Evolutionary conservation across 2,888 invertebrate genomes (phyloP).

Genomic region (Pinctada fucata): DNA sequence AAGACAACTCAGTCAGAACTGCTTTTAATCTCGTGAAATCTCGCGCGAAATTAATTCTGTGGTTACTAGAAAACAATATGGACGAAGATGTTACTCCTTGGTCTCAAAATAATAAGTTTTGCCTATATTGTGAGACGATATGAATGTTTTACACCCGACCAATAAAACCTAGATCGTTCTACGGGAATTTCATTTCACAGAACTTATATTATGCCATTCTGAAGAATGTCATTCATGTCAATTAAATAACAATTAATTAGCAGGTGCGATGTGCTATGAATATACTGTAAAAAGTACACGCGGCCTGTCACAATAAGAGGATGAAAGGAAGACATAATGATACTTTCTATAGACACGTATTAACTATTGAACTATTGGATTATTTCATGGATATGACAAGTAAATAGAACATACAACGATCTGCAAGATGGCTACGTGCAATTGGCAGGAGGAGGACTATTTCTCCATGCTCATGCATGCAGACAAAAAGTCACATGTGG

Average conservation of each 20-base stretch:
- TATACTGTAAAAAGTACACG: not conserved
- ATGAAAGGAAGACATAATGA: not conserved
- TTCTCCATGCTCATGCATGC: conserved; percentile 66
- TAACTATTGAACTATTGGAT: too few relatives aligned
- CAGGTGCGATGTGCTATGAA: too few relatives aligned
- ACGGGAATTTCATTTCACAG: not conserved
- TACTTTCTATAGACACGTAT: not conserved
- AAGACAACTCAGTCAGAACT: too few relatives aligned
- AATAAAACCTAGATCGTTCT: not conserved
- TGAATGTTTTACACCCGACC: too few relatives aligned
- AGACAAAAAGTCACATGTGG: conserved; percentile 67
- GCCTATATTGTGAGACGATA: too few relatives aligned
- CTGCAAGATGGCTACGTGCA: conserved; percentile 53
- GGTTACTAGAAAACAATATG: conserved; percentile 43
- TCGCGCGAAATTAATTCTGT: conserved; percentile 27
- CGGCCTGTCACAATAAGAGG: not conserved
- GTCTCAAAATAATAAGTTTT: not conserved
- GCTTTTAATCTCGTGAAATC: conserved; percentile 19
- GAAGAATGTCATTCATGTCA: not conserved
- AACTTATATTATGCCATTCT: not conserved
- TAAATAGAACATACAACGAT: not conserved
- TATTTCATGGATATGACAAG: too few relatives aligned
- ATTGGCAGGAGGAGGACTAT: conserved; percentile 71
- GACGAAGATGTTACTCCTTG: conserved; percentile 11
- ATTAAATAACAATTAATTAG: not conserved